Base-by-base conservation (phyloP, 2,888 invertebrate species). In the Alviniconcha strummeri region DNA sequence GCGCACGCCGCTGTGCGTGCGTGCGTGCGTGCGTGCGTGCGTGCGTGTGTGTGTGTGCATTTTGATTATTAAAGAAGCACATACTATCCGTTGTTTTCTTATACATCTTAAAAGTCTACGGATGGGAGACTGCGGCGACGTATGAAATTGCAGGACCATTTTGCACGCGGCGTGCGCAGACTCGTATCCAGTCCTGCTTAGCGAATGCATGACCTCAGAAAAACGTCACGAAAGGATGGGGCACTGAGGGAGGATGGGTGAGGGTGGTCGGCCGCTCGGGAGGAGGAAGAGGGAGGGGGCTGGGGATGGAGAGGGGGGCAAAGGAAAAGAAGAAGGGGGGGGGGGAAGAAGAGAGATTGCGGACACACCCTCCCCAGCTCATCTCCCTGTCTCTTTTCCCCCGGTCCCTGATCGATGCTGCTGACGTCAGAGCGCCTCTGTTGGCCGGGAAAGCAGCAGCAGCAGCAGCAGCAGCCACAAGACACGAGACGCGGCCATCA, bases 31-130 rank as follows among this genome's bases (percentile, higher is more conserved):
- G 72, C 36, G 72, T 72, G 52, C 13, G 52, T 72, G 72, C 72
- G 72, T 72, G 72, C 72, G 72, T 72, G 72, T 36, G 19, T 72
- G 72, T 36, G 72, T 36, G 72, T 72, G 72, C 13, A 19, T 72
- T 19, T 36, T 7, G 19, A 0, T 11, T 36, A 36, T 36, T 36
- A 36, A 36, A 36, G 36, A 36, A 3, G 36, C 36, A 36, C 36
- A 36, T 36, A 36, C 36, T 3, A 36, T 36, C 36, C 36, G 0
- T 36, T 36, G 36, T 36, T 36, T 36, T 36, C 36, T 36, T 36
- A 36, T 36, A 36, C 36, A 36, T 36, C 36, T 36, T 36, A 36
- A 36, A 36, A 81, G 36, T 19, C 15, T 36, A 54, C 56, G 81
- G 57, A 11, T 19, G 56, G 36, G 60, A 56, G 64, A 64, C 17